phyloP scores from a whole-genome alignment of 1,140 invertebrate genomes.

The Hypothenemus hampei region DNA sequence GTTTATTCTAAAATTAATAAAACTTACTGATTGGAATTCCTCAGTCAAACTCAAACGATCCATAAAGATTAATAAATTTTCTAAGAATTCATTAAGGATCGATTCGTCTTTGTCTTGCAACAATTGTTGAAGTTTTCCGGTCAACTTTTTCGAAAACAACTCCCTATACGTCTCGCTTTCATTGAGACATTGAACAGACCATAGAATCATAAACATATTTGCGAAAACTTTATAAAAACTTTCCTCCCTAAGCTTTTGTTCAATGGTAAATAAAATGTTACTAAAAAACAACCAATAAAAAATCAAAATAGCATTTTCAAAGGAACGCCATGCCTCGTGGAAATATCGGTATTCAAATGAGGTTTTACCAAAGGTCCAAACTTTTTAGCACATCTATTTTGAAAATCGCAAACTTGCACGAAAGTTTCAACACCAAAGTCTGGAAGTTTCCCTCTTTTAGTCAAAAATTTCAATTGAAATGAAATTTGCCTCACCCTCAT shows the following conservation, averaged over 20 bases:
- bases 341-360: neutral
- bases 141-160: slow-evolving; percentile 1
- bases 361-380: slow-evolving; percentile 20
- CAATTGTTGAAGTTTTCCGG: slow-evolving; percentile 8
- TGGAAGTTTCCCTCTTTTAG: too few species aligned
- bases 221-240: slow-evolving; percentile 21
- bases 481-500: slow-evolving; percentile 10
- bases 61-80: slow-evolving; percentile 2
- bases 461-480: too few species aligned
- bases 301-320: neutral
- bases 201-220: slow-evolving; percentile 14
- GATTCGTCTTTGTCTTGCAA: slow-evolving; percentile 5
- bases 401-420: slow-evolving; percentile 23
- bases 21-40: neutral
- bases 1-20: neutral
- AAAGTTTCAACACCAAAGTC: slow-evolving; percentile 24
- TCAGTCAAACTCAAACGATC: slow-evolving; percentile 5
- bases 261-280: neutral
- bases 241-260: slow-evolving; percentile 6
- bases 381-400: slow-evolving; percentile 10
- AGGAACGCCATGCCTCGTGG: slow-evolving; percentile 5
- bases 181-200: slow-evolving; percentile 3
- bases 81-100: neutral
- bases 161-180: neutral
- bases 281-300: slow-evolving; percentile 4